Base-by-base conservation (phyloP, 2,113 vertebrate species). In the Octodon degus region DNA sequence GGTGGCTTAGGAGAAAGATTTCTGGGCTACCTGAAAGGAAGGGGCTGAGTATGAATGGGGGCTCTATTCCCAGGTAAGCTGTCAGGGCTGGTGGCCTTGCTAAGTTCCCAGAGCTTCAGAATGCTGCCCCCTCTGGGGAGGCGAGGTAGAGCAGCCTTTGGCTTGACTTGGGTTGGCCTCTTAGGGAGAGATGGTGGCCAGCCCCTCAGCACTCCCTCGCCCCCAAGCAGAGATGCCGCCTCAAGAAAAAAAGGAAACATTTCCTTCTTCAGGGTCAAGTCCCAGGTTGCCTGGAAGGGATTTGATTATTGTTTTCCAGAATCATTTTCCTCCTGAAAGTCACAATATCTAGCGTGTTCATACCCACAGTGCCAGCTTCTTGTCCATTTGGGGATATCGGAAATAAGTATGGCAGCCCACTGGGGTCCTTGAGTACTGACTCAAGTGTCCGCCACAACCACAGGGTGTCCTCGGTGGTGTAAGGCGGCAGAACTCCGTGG, bases 1-100 rank as follows among this genome's bases (percentile, higher is more conserved):
- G 95, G 86, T 79, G 79, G 91, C 92, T 86, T 17, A 0, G 0
- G 74, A 89, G 86, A 89, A 92, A 92, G 74, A 80, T 94, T 97
- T 88, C 88, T 0, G 5, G 91, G 84, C 95, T 68, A 53, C 63
- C 53, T 20, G 62, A 0, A 30, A 88, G 88, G 96, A 50, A 77
- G 65, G 11, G 16, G 7, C 50, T 25, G 67, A 70, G 79, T 67
- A 19, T 60, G 95, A 93, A 94, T 25, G 91, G 96, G 93, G 95
- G 89, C 62, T 58, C 65, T 19, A 74, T 88, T 86, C 76, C 2
- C 1, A 47, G 96, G 72, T 68, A 74, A 94, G 89, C 32, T 5
- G 2, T 4, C 2, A 89, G 92, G 94, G 50, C 50, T 25, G 0
- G 16, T 58, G 87, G 91, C 82, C 77, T 93, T 62, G 47, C 67